Conservation (phyloP, 2,888 invertebrate genomes). For the Choristoneura rosaceana region DNA sequence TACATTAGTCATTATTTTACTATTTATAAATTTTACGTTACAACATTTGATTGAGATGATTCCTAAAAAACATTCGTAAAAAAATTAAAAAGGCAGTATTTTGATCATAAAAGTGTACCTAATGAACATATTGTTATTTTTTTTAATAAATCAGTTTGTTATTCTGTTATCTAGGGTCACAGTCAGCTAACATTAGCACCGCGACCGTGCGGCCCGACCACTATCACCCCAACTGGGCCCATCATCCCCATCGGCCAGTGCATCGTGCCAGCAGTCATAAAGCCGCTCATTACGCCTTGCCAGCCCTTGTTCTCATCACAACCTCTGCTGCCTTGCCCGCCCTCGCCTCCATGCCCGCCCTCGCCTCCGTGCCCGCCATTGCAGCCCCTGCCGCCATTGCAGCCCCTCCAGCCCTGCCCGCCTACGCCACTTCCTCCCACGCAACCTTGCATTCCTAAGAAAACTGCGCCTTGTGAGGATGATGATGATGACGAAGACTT, state of each 20-base stretch:
- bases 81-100: no score
- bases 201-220: slow-evolving; percentile 30
- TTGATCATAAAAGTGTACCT: no score
- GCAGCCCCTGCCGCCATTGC: slow-evolving; percentile 39
- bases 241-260: slow-evolving; percentile 55
- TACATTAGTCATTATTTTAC: no score
- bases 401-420: slow-evolving; percentile 46
- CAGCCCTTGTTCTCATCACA: slow-evolving; percentile 35
- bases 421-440: slow-evolving; percentile 42
- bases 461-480: slow-evolving; percentile 44
- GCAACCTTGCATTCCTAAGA: slow-evolving; percentile 33
- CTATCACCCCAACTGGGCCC: slow-evolving; percentile 44
- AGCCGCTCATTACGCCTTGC: slow-evolving; percentile 53
- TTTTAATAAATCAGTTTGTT: not conserved
- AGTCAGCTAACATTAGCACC: not conserved
- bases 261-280: slow-evolving; percentile 64
- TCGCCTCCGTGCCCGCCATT: slow-evolving; percentile 41
- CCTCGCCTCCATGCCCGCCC: slow-evolving; percentile 21
- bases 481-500: slow-evolving; percentile 53
- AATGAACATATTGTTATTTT: not conserved
- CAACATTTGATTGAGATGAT: no score
- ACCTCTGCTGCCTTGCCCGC: slow-evolving; percentile 40
- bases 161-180: slow-evolving; percentile 16
- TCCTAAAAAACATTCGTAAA: no score
- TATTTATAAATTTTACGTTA: no score